Conservation (phyloP, 2,888 invertebrate species). For the Parelbella ahira region DNA sequence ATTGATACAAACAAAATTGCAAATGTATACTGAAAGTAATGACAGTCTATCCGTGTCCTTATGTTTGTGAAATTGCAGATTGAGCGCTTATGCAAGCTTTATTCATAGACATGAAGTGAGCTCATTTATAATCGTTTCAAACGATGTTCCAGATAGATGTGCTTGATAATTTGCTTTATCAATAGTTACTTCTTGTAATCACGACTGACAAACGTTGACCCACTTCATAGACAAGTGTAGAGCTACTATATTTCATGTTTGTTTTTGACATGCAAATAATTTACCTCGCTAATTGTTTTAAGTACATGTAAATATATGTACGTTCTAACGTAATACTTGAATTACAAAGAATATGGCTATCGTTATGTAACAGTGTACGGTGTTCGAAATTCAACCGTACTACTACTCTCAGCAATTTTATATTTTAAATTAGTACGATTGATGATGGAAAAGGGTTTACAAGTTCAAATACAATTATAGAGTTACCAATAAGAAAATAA, state of each 20-base stretch:
- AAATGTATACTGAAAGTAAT: too few species aligned
- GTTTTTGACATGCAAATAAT: constrained; percentile 10
- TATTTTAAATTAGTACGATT: too few species aligned
- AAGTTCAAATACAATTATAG: too few species aligned
- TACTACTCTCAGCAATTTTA: too few species aligned
- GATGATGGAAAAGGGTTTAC: too few species aligned
- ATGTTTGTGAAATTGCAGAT: constrained; percentile 44
- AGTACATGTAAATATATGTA: neutral
- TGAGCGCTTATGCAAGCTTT: constrained; percentile 40
- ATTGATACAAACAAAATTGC: too few species aligned
- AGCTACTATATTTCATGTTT: constrained; percentile 21
- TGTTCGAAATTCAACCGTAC: too few species aligned
- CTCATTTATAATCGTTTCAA: constrained; percentile 23
- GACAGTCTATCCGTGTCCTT: neutral
- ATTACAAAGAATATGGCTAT: too few species aligned
- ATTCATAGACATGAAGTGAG: constrained; percentile 29
- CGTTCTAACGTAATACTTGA: neutral
- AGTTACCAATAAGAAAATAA: too few species aligned
- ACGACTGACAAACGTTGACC: constrained; percentile 24
- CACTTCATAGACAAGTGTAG: constrained; percentile 13
- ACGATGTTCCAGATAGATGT: constrained; percentile 18
- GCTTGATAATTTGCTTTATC: constrained; percentile 23
- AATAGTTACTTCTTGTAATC: constrained; percentile 25
- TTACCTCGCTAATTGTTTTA: neutral
- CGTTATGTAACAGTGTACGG: too few species aligned